These are phyloP conservation scores for Egretta garzetta DNA, from an alignment of 2,113 vertebrate genomes.

Conservation along the genomic window DNA sequence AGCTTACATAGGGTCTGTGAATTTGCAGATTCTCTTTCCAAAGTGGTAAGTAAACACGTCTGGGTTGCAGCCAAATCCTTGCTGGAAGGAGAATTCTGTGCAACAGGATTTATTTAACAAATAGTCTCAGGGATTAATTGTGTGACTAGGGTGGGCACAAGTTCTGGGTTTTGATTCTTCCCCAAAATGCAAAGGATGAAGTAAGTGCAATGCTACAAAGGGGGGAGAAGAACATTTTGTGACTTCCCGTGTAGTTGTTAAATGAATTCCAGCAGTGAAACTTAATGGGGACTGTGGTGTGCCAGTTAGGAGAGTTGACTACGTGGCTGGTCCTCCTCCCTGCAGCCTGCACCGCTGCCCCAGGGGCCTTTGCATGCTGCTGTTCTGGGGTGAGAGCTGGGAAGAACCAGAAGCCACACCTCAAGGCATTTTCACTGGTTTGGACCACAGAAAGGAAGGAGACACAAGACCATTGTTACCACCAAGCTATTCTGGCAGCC, in stretches of 20 bases:
- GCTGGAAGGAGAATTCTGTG: neutral
- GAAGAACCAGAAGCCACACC: neutral
- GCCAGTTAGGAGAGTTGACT: neutral
- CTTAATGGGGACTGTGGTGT: accelerated
- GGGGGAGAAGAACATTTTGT: neutral
- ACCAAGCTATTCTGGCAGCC: neutral
- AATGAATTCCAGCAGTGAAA: neutral
- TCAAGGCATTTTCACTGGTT: neutral
- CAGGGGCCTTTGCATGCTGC: accelerated
- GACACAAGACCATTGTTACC: accelerated
- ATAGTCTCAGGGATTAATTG: neutral
- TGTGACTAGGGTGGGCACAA: neutral
- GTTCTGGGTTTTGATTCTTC: neutral
- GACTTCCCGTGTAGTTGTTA: neutral
- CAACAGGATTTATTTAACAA: neutral
- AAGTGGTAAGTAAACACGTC: neutral
- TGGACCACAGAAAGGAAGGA: neutral
- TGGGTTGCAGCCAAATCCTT: neutral
- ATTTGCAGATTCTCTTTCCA: neutral
- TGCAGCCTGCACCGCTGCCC: neutral
- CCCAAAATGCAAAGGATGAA: neutral
- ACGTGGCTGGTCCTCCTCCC: accelerated
- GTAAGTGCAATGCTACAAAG: neutral
- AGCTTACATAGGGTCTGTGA: neutral
- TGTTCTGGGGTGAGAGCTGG: neutral